Conservation (phyloP, 2,113 vertebrate species). For the Saccopteryx bilineata region DNA sequence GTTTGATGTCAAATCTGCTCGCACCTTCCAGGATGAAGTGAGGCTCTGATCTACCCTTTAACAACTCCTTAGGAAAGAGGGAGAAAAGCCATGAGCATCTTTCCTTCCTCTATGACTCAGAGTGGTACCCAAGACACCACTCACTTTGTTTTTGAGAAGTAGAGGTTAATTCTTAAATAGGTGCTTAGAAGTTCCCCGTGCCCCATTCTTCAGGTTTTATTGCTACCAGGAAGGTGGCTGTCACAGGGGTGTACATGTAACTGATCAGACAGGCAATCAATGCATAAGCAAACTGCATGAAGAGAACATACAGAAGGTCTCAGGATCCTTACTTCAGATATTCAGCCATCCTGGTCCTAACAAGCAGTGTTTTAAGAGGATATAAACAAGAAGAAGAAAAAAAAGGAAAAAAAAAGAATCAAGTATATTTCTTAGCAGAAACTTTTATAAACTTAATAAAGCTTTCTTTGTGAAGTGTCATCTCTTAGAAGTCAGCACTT, state of each 20-base stretch:
- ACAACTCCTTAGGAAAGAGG: conserved; percentile 84
- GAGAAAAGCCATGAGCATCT: conserved; percentile 28
- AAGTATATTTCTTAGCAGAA: background rate
- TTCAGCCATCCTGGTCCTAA: background rate
- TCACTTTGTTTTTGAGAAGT: conserved; percentile 41
- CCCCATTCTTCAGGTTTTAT: background rate
- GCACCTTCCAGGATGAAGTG: conserved; percentile 84
- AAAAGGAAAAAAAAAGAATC: background rate
- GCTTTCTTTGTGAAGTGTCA: background rate
- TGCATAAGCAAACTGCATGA: background rate
- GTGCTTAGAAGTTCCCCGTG: background rate
- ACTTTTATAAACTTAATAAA: conserved; percentile 5
- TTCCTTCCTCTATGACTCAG: background rate
- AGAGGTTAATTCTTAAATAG: conserved; percentile 63
- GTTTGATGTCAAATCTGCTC: conserved; percentile 89
- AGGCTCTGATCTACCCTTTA: conserved; percentile 73
- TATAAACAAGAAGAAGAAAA: background rate
- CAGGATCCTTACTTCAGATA: background rate
- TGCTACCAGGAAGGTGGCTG: background rate
- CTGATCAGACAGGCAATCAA: background rate
- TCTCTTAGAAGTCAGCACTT: background rate
- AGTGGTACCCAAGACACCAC: background rate
- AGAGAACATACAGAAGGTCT: background rate
- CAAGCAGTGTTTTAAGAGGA: background rate
- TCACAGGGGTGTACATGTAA: background rate